Evolutionary conservation across 2,113 vertebrate genomes (phyloP).

Genomic region (Dromaius novaehollandiae): DNA sequence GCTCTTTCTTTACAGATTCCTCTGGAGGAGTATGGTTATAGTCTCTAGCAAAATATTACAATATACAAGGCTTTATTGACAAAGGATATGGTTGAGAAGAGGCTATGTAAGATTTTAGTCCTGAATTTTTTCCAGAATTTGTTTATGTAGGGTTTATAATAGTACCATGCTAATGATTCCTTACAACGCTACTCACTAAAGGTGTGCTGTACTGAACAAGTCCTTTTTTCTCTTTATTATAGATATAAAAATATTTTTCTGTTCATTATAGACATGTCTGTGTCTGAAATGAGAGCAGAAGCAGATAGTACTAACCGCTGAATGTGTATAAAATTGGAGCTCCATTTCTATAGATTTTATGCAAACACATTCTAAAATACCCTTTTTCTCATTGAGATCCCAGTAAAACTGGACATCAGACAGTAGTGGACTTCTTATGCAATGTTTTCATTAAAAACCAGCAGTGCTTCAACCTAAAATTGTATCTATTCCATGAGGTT

Average conservation of each 20-base stretch:
- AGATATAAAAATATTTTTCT: not conserved
- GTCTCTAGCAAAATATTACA: not conserved
- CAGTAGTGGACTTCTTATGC: not conserved
- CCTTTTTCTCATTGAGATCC: not conserved
- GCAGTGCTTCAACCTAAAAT: not conserved
- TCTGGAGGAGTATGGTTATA: not conserved
- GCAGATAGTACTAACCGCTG: not conserved
- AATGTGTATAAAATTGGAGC: not conserved
- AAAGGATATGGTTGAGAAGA: not conserved
- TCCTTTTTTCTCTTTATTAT: not conserved
- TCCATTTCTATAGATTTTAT: not conserved
- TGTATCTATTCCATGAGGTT: not conserved
- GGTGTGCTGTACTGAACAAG: not conserved
- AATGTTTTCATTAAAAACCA: not conserved
- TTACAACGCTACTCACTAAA: not conserved
- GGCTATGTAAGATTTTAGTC: not conserved
- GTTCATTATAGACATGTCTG: not conserved
- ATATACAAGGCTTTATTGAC: too few species aligned
- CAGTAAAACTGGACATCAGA: not conserved
- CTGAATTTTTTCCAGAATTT: not conserved
- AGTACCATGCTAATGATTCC: not conserved
- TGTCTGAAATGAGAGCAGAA: not conserved
- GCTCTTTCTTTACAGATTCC: not conserved
- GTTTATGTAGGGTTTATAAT: not conserved
- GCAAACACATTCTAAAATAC: not conserved